These are phyloP conservation scores for Sciurus carolinensis DNA, from an alignment of 2,797 vertebrate species.

Conservation along the genomic window DNA sequence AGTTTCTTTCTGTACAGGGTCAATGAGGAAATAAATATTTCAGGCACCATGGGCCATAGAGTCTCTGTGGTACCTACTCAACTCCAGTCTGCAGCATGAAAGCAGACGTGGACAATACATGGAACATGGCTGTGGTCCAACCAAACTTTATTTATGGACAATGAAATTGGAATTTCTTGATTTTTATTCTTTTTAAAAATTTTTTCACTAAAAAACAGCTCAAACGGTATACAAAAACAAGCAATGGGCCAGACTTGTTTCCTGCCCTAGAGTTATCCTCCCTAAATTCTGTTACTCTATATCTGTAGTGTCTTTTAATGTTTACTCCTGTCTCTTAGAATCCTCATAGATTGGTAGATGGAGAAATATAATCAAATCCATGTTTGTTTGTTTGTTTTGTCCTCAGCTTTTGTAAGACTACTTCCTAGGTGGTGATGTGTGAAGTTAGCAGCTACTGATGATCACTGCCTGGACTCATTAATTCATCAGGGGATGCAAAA, in stretches of 20 bases:
- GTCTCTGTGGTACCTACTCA: background rate
- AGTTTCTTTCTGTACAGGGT: background rate
- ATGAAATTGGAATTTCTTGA: background rate
- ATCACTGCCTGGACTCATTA: background rate
- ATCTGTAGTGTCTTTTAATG: background rate
- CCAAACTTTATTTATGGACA: background rate
- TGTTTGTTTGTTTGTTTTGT: background rate
- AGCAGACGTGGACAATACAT: background rate
- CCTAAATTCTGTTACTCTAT: background rate
- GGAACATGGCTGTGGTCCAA: background rate
- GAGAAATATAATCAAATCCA: background rate
- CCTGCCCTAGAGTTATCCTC: background rate
- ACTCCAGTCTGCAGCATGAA: background rate
- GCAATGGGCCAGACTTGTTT: background rate
- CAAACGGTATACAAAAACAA: background rate
- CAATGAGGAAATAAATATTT: background rate
- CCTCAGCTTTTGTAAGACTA: background rate
- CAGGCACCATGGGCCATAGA: background rate
- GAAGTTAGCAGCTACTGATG: background rate
- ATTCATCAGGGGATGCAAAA: slow-evolving; percentile 39
- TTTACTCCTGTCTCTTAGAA: background rate
- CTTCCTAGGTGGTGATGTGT: background rate
- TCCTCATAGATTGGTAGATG: background rate
- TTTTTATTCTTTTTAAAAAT: slow-evolving; percentile 10
- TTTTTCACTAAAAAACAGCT: slow-evolving; percentile 51